Base-by-base conservation (phyloP, 2,113 vertebrate genomes). In the Genyomyrus donnyi region DNA sequence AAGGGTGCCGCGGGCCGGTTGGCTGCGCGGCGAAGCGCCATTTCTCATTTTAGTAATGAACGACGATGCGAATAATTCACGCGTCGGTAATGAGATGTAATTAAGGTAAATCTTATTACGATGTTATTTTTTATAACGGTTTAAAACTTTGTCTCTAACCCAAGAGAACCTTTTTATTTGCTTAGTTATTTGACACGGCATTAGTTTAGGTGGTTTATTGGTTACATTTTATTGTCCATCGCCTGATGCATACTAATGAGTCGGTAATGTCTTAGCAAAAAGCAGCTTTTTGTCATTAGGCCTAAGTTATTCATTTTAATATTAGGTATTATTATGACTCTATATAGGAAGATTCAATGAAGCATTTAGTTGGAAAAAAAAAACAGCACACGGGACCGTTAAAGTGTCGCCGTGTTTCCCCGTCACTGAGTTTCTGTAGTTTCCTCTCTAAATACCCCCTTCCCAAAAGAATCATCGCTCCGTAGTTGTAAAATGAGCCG, bases 21-120 rank as follows among this genome's bases (percentile, higher is more conserved):
- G 66, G 46, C 80, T 88, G 87, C 56, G 39, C 74, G 83, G 45
- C 24, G n/a, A 74, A 27, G 62, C 27, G 42, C n/a, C 90, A 80
- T 89, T 58, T 49, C 88, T 66, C 45, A 58, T 91, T 56, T 89
- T 52, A 24, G 45, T 77, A 27, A 35, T 62, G 35, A 45, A 49
- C 31, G 52, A 90, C n/a, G 58, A 50, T 4, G 9, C 50, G 39
- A 15, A 24, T 39, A 90, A 56, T 46, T 84, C 31, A 80, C 53
- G 27, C 19, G 11, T 45, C 15, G 11, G 53, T 58, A 56, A 85
- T 85, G 49, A 46, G 39, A 17, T 9, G 50, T 56, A 87, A 87
- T 87, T 53, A 53, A 53, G 85, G 49, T 56, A 53, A 87, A 87
- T 27, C n/a, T 35, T 53, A 35, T 52, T 53, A 87, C 24, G 49